A percentile compares a stretch with the other conserved stretches of the same genome.
Evolutionary conservation across 2,113 vertebrate species (phyloP).

Genomic region (Gambusia holbrooki): DNA sequence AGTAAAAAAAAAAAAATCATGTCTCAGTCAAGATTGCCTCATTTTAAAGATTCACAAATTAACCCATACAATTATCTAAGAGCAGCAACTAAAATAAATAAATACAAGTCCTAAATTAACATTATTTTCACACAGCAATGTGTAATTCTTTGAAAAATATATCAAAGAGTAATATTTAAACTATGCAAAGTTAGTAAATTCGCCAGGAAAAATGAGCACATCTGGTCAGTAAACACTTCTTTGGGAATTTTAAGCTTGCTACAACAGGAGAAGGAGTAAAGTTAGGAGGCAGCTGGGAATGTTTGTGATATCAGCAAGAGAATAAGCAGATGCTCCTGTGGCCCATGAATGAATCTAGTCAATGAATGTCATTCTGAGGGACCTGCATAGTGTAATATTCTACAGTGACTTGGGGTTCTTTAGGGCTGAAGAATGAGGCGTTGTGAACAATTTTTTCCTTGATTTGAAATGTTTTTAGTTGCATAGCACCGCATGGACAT

Average conservation of each 20-base stretch:
- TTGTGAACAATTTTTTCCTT: neutral
- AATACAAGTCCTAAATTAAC: conserved; percentile 77
- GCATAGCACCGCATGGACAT: conserved; percentile 13
- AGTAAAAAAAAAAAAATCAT: neutral
- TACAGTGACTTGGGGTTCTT: conserved; percentile 13
- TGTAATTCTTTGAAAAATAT: conserved; percentile 87
- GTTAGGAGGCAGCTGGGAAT: conserved; percentile 78
- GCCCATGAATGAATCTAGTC: conserved; percentile 69
- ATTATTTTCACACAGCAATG: conserved; percentile 79
- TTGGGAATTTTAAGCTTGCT: conserved; percentile 88
- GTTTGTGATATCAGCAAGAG: conserved; percentile 84
- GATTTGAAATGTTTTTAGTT: conserved; percentile 10
- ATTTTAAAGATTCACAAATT: conserved; percentile 15
- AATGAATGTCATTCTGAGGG: conserved; percentile 49
- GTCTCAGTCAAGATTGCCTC: neutral
- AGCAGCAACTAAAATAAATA: conserved; percentile 63
- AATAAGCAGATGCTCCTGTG: conserved; percentile 83
- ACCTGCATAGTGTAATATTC: conserved; percentile 3
- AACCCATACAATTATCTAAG: conserved; percentile 58
- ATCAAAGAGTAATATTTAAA: conserved; percentile 87
- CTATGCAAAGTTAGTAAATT: conserved; percentile 83
- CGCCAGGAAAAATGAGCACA: conserved; percentile 87
- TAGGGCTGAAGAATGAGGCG: neutral
- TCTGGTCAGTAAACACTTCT: conserved; percentile 89
- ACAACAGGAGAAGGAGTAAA: conserved; percentile 86